phyloP scores from a whole-genome alignment of 2,113 vertebrate genomes.

The Centropus bengalensis region DNA sequence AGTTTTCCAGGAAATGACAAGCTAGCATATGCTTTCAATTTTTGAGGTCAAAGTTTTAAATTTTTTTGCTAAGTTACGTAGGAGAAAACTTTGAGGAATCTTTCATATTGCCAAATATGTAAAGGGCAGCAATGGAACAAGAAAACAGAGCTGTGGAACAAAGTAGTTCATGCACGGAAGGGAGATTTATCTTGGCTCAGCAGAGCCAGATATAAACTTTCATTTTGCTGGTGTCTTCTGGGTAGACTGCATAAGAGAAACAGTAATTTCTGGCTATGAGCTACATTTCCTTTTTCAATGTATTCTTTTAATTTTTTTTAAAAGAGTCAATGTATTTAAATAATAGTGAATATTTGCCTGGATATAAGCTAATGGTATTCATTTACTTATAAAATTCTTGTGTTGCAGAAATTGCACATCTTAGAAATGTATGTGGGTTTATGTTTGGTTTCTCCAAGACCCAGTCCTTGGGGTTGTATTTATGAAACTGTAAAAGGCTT shows the following conservation, averaged over 20 bases:
- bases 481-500: background rate
- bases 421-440: background rate
- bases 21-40: constrained; percentile 71
- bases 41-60: constrained; percentile 50
- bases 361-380: background rate
- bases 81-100: constrained; percentile 70
- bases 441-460: background rate
- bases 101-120: constrained; percentile 67
- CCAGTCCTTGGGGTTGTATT: background rate
- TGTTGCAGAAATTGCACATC: background rate
- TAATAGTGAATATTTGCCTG: constrained; percentile 4
- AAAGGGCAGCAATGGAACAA: constrained; percentile 49
- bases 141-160: constrained; percentile 53
- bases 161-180: constrained; percentile 49
- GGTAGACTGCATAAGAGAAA: background rate
- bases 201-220: constrained; percentile 29
- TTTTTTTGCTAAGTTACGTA: constrained; percentile 61
- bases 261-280: constrained; percentile 43
- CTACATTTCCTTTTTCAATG: constrained; percentile 6
- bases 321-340: background rate
- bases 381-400: constrained; percentile 4
- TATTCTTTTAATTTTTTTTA: constrained; percentile 43
- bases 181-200: constrained; percentile 67
- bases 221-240: constrained; percentile 51
- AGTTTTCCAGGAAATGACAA: constrained; percentile 54